Evolutionary conservation across 1,140 invertebrate genomes (phyloP).

Genomic region (Pogonognathellus flavescens): DNA sequence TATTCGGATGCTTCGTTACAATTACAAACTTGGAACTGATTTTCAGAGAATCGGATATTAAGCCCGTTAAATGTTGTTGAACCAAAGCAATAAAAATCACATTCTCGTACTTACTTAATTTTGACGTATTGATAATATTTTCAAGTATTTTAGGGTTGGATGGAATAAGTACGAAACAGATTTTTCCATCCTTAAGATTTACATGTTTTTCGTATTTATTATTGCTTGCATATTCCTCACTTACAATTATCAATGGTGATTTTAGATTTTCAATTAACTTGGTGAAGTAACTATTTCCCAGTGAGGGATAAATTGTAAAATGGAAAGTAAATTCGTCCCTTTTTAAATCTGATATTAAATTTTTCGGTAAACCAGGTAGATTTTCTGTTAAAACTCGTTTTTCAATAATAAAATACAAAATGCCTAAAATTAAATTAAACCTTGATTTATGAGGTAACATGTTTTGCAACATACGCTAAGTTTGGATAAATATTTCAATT

Average conservation of each 20-base stretch:
- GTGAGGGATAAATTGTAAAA: neutral
- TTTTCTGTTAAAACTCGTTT: too few relatives aligned
- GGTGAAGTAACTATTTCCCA: neutral
- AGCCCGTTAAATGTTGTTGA: neutral
- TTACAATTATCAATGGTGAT: neutral
- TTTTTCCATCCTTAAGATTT: neutral
- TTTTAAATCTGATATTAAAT: neutral
- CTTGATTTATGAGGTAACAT: too few relatives aligned
- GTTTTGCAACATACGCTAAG: too few relatives aligned
- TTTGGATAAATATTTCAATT: too few relatives aligned
- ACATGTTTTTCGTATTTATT: too few relatives aligned
- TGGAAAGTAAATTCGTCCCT: neutral
- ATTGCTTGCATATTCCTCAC: too few relatives aligned
- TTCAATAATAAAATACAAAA: too few relatives aligned
- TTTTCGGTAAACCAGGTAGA: neutral
- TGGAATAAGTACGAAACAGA: neutral
- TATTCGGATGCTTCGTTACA: neutral
- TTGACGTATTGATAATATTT: neutral
- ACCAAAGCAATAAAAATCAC: neutral
- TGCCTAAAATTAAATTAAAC: too few relatives aligned
- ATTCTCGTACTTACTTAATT: neutral
- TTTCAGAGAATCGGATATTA: neutral
- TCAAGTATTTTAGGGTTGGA: neutral
- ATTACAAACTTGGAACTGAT: neutral
- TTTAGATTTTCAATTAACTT: neutral